A percentile compares a stretch with the other conserved stretches of the same genome.
Evolutionary conservation across 2,888 invertebrate species (phyloP).

Genomic region (Heliconius ismenius): DNA sequence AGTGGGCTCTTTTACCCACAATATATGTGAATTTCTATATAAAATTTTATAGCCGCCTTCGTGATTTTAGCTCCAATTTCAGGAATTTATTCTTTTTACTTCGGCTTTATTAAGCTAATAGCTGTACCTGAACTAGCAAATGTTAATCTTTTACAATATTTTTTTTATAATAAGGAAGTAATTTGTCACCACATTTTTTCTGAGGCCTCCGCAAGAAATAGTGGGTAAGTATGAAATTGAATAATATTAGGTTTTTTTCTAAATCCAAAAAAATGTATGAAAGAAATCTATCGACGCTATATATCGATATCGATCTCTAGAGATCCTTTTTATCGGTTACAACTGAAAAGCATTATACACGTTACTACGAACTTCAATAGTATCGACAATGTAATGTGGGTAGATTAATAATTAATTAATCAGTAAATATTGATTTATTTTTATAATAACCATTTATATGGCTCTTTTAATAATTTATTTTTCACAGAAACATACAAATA

Average conservation of each 20-base stretch:
- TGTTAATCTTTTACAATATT: constrained; percentile 26
- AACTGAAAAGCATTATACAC: too few species aligned
- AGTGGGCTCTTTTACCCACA: constrained; percentile 70
- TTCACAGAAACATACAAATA: too few species aligned
- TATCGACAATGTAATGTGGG: too few species aligned
- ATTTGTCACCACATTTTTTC: background rate
- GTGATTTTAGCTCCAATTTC: constrained; percentile 61
- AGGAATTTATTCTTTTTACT: constrained; percentile 37
- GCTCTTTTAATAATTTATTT: too few species aligned
- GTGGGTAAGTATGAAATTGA: background rate
- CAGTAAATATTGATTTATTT: too few species aligned
- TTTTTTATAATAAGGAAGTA: background rate
- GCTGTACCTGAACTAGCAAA: constrained; percentile 23
- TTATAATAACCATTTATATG: too few species aligned
- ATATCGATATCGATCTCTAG: too few species aligned
- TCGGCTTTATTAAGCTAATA: constrained; percentile 34
- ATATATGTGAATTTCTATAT: constrained; percentile 70
- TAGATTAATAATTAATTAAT: too few species aligned
- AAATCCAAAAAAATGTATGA: background rate
- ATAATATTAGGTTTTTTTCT: background rate
- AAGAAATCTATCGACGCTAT: too few species aligned
- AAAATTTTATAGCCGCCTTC: constrained; percentile 67
- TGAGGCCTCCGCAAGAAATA: background rate
- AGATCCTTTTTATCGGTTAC: too few species aligned
- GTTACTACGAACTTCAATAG: too few species aligned